Conservation (phyloP, 2,113 vertebrate genomes). For the Coregonus clupeaformis region DNA sequence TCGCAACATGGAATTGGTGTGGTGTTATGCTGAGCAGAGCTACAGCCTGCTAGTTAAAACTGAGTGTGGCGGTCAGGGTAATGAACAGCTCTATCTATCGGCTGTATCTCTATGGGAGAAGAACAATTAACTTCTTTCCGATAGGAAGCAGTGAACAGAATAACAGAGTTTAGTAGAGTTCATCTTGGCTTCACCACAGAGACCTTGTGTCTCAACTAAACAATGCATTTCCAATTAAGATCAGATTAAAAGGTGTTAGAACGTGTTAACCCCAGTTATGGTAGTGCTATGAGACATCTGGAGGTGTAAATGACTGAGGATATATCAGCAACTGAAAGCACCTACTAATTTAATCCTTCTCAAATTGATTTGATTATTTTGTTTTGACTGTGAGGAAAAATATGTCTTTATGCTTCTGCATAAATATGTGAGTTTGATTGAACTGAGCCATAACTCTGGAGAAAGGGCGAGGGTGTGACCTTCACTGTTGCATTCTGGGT, state of each 20-base stretch:
- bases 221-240: slow-evolving; percentile 3
- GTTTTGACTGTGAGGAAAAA: too few relatives aligned
- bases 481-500: background rate
- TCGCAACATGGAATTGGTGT: slow-evolving; percentile 42
- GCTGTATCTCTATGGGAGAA: too few relatives aligned
- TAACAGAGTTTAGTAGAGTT: background rate
- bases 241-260: slow-evolving; percentile 27
- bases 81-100: slow-evolving; percentile 1
- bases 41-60: background rate
- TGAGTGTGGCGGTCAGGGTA: background rate
- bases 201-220: background rate
- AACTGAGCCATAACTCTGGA: background rate
- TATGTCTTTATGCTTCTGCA: background rate
- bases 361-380: too few relatives aligned
- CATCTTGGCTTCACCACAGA: background rate
- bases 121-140: background rate
- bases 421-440: too few relatives aligned
- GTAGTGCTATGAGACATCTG: slow-evolving; percentile 16
- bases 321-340: slow-evolving; percentile 40
- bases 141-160: background rate
- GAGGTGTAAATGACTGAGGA: slow-evolving; percentile 31
- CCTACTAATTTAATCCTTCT: background rate
- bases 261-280: slow-evolving; percentile 34
- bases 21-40: slow-evolving; percentile 21
- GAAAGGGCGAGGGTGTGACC: background rate